Evolutionary conservation across 2,797 vertebrate genomes (phyloP).

Genomic region (Coendou prehensilis): DNA sequence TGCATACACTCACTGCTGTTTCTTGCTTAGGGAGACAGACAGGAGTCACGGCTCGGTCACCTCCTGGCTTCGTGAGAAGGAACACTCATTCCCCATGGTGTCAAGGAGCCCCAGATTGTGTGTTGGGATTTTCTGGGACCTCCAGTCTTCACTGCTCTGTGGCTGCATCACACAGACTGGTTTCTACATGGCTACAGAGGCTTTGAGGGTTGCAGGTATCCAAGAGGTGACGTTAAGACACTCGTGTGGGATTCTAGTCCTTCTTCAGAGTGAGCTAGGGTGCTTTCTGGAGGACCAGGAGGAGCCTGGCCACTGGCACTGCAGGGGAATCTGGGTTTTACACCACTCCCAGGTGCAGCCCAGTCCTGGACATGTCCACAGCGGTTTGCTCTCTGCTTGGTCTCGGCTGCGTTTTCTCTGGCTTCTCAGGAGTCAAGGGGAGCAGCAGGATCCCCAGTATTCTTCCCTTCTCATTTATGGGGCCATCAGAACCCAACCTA

Average conservation of each 20-base stretch:
- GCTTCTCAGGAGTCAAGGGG: neutral
- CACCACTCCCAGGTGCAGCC: fast-evolving
- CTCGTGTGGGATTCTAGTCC: neutral
- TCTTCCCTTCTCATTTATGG: neutral
- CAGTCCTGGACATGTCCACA: fast-evolving
- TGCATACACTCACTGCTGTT: fast-evolving
- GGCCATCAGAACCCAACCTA: neutral
- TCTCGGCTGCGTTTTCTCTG: neutral
- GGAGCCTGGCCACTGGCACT: neutral
- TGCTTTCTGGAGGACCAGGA: neutral
- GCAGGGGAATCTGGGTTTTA: fast-evolving
- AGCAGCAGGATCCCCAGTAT: neutral
- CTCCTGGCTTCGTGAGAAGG: neutral
- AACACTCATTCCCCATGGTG: fast-evolving
- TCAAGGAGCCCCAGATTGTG: neutral
- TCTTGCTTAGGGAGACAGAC: no score
- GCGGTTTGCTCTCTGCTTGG: fast-evolving
- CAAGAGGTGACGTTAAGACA: fast-evolving
- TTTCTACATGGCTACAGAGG: neutral
- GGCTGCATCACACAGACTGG: neutral
- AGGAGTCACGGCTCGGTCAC: neutral
- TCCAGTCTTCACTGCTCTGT: neutral
- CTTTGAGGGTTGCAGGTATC: neutral
- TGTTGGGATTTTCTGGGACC: neutral
- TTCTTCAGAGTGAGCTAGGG: neutral